These are phyloP conservation scores for Pollachius pollachius DNA, from an alignment of 2,113 vertebrate genomes.

Conservation along the genomic window DNA sequence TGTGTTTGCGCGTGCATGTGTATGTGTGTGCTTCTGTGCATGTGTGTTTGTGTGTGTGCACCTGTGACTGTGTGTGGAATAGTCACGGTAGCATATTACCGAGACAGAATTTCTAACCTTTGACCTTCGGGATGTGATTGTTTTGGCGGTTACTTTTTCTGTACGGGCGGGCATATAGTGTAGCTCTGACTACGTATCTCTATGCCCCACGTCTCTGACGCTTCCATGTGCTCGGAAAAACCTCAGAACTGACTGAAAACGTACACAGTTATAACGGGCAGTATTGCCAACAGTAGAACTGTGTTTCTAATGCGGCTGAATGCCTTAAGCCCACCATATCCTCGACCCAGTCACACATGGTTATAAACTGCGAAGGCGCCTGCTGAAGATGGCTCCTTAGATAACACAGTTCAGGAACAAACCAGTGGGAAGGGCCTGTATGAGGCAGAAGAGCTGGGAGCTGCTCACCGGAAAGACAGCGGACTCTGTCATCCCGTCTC, in stretches of 20 bases:
- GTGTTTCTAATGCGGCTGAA: conserved; percentile 82
- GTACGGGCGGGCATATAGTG: conserved; percentile 17
- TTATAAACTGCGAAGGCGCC: conserved; percentile 68
- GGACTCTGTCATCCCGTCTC: conserved; percentile 70
- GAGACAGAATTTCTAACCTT: not conserved
- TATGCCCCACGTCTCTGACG: conserved; percentile 6
- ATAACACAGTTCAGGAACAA: conserved; percentile 26
- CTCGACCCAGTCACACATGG: conserved; percentile 52
- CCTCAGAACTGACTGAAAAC: too few relatives aligned
- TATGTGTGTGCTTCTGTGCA: too few relatives aligned
- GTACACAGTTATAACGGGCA: not conserved
- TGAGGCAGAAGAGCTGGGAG: conserved; percentile 70
- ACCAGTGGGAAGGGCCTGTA: conserved; percentile 66
- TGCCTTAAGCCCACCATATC: conserved; percentile 71
- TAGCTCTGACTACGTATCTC: not conserved
- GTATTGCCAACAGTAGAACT: conserved; percentile 69
- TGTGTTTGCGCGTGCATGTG: too few relatives aligned
- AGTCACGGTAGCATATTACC: not conserved
- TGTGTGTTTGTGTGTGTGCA: too few relatives aligned
- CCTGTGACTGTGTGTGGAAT: not conserved
- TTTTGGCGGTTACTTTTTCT: conserved; percentile 41
- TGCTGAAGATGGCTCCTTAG: conserved; percentile 67
- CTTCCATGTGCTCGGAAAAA: too few relatives aligned
- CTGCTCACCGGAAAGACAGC: conserved; percentile 50
- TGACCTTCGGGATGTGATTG: conserved; percentile 12